Evolutionary conservation across 2,797 vertebrate species (phyloP).

Genomic region (Acropternis orthonyx): DNA sequence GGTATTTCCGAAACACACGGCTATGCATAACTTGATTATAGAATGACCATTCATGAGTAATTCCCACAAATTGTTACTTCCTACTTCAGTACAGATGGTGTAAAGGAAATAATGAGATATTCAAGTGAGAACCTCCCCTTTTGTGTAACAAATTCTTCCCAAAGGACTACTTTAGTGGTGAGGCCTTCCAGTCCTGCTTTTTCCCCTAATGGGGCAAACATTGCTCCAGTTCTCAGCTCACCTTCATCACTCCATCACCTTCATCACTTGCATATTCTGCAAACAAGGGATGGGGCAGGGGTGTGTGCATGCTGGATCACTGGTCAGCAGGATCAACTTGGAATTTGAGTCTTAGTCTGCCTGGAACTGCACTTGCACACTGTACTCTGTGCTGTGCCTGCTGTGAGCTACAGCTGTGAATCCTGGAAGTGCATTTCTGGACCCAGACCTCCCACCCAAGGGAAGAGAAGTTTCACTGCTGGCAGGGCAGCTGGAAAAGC

Average conservation of each 20-base stretch:
- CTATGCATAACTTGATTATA: neutral
- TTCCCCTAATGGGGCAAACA: neutral
- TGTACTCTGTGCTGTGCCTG: neutral
- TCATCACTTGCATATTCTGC: neutral
- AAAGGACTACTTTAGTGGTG: neutral
- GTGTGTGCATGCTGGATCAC: neutral
- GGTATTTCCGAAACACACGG: neutral
- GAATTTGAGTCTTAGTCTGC: neutral
- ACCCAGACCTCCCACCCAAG: neutral
- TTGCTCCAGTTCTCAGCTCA: neutral
- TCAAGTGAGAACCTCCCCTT: neutral
- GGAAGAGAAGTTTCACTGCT: neutral
- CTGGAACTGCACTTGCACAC: neutral
- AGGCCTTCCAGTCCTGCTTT: neutral
- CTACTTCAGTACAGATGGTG: neutral
- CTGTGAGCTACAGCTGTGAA: neutral
- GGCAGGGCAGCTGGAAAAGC: neutral
- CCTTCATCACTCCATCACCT: accelerated
- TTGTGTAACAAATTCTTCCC: conserved; percentile 2
- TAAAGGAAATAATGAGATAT: conserved; percentile 30
- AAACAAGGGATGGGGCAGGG: neutral
- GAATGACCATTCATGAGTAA: neutral
- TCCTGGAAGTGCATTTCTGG: accelerated
- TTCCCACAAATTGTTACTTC: neutral
- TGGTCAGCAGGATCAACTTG: neutral